These are phyloP conservation scores for Tarsius wallacei DNA, from an alignment of 2,797 vertebrate species.

Conservation along the genomic window DNA sequence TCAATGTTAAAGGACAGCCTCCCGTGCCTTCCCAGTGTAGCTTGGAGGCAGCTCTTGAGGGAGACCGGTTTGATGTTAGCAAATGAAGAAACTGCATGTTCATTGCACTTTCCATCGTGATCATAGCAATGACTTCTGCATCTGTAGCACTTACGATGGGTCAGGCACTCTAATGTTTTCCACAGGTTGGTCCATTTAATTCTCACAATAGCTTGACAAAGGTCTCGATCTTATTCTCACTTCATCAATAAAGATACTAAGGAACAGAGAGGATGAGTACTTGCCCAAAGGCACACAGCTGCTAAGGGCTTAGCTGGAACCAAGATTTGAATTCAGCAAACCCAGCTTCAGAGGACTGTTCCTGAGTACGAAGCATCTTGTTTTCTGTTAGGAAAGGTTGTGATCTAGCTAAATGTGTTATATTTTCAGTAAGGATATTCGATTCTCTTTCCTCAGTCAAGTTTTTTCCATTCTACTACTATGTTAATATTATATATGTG, in stretches of 20 bases:
- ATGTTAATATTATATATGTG: background rate
- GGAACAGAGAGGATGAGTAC: background rate
- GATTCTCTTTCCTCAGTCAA: background rate
- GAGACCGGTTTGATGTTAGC: conserved; percentile 14
- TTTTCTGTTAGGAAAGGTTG: background rate
- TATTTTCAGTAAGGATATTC: background rate
- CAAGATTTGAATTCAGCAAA: background rate
- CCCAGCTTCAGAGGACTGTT: background rate
- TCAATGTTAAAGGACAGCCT: background rate
- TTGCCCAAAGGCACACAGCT: background rate
- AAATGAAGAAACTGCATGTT: conserved; percentile 2
- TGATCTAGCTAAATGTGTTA: background rate
- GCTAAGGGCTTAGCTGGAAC: background rate
- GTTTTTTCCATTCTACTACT: background rate
- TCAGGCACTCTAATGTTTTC: background rate
- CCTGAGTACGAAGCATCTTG: background rate
- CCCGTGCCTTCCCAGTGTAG: background rate
- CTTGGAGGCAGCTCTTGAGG: background rate
- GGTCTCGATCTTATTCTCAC: background rate
- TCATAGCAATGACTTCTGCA: background rate
- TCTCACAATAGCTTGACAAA: background rate
- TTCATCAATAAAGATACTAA: background rate
- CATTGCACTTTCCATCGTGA: background rate
- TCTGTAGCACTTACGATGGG: background rate
- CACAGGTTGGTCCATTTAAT: background rate